Evolutionary conservation across 2,113 vertebrate species (phyloP).

Genomic region (Perccottus glenii): DNA sequence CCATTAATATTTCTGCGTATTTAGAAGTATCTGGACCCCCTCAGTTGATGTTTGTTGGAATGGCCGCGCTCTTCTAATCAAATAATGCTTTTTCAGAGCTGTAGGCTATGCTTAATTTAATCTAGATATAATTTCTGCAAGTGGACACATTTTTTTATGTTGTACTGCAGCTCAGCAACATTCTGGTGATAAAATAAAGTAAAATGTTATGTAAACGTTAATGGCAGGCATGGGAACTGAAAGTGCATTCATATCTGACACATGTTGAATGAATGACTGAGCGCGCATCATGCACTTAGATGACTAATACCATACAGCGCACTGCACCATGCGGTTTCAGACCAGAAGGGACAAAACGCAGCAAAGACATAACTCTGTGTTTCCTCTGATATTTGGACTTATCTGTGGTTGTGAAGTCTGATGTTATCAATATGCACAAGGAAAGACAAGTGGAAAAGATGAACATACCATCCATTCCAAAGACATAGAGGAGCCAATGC

Average conservation of each 20-base stretch:
- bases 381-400: not conserved
- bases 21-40: slow-evolving; percentile 1
- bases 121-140: no score
- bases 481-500: not conserved
- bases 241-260: slow-evolving; percentile 17
- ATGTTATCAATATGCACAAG: slow-evolving; percentile 13
- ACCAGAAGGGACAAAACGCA: slow-evolving; percentile 56
- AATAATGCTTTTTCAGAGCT: not conserved
- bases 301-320: slow-evolving; percentile 50
- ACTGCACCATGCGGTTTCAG: slow-evolving; percentile 43
- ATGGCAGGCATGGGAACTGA: not conserved
- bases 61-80: slow-evolving; percentile 15
- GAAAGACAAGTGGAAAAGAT: not conserved
- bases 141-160: slow-evolving; percentile 3
- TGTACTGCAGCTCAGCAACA: slow-evolving; percentile 4
- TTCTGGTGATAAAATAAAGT: not conserved
- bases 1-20: slow-evolving; percentile 25
- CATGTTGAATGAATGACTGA: slow-evolving; percentile 26
- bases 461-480: slow-evolving; percentile 8
- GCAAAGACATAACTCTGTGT: slow-evolving; percentile 6
- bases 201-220: not conserved
- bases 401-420: slow-evolving; percentile 24
- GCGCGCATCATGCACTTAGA: slow-evolving; percentile 30
- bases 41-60: slow-evolving; percentile 6
- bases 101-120: no score